Base-by-base conservation (phyloP, 2,888 invertebrate genomes). In the Caenorhabditis virilis region DNA sequence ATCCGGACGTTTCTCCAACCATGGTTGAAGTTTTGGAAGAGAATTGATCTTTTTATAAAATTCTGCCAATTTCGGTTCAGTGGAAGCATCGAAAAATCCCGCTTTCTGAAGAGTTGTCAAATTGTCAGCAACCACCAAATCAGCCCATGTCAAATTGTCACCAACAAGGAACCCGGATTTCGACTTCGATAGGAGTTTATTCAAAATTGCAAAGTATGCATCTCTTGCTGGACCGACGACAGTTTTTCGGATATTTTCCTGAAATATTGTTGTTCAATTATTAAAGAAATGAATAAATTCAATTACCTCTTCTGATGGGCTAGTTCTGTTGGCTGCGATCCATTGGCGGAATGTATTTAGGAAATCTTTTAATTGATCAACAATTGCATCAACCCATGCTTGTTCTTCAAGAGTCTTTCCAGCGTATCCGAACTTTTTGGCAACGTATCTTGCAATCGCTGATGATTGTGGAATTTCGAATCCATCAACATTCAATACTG, bases 401-500 rank as follows among this genome's bases (percentile, higher is more conserved):
- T 63, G 51, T 36, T 64, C 68, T 36, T 57, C 59, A 30, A 57
- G 48, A 26, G 60, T 60, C 38, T 68, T 68, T 47, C 68, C 68
- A 41, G 68, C 63, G 33, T 20, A 63, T 13, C 68, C 68, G 35
- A 52, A 68, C 50, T 70, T 64, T n/a, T 49, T 60, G 30, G 69
- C 64, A 9, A 72, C 42, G 25, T 60, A 72, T 15, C 72, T 57
- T 22, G 49, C 45, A 41, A 72, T 61, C 35, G 72, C 72, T 3
- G 61, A 27, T 1, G 72, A 72, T 49, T 72, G 69, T 2, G 72
- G 69, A 33, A 72, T 70, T 15, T 52, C 38, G 27, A 58, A 50
- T 23, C 72, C 72, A 23, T 70, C 69, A 11, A 70, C 67, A 25
- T 50, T 59, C 27, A 72, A 49, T 5, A 72, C 62, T 11, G 72